phyloP scores from a whole-genome alignment of 2,888 invertebrate species.

The Ligdia adustata region DNA sequence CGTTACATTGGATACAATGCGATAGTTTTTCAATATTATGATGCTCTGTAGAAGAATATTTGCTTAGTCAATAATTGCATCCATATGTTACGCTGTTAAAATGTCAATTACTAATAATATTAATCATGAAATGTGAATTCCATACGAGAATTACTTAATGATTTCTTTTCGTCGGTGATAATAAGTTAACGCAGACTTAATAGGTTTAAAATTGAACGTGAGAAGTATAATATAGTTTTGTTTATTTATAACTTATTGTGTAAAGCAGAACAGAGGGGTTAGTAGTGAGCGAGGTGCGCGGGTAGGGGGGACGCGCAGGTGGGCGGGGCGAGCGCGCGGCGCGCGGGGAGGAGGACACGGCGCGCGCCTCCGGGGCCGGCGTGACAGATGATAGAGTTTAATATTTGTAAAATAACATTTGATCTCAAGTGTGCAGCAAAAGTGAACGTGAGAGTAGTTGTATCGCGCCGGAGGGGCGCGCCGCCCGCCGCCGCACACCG shows the following conservation, averaged over 20 bases:
- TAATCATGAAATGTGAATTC: conserved; percentile 33
- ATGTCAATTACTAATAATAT: conserved; percentile 65
- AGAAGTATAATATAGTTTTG: conserved; percentile 81
- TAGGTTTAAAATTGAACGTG: conserved; percentile 50
- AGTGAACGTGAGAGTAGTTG: conserved; percentile 73
- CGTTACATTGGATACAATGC: neutral
- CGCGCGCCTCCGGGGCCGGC: conserved; percentile 67
- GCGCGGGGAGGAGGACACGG: too few species aligned
- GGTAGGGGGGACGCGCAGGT: conserved; percentile 16
- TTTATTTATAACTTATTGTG: conserved; percentile 47
- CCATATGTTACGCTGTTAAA: conserved; percentile 54
- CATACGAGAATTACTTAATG: conserved; percentile 23
- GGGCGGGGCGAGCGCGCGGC: conserved; percentile 46
- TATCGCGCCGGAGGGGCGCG: conserved; percentile 63
- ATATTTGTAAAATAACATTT: conserved; percentile 80
- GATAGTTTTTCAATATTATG: neutral
- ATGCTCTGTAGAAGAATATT: conserved; percentile 15
- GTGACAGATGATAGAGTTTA: conserved; percentile 77
- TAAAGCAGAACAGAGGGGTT: conserved; percentile 35
- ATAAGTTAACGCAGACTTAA: conserved; percentile 38
- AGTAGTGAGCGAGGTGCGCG: neutral
- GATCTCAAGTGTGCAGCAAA: conserved; percentile 84
- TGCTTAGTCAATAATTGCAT: conserved; percentile 49
- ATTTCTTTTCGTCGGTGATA: conserved; percentile 28
- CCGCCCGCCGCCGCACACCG: conserved; percentile 53